Percentiles rank a stretch among this genome's conserved stretches.
These are phyloP conservation scores for Globia sparganii DNA, from an alignment of 2,888 invertebrate genomes.

Conservation along the genomic window DNA sequence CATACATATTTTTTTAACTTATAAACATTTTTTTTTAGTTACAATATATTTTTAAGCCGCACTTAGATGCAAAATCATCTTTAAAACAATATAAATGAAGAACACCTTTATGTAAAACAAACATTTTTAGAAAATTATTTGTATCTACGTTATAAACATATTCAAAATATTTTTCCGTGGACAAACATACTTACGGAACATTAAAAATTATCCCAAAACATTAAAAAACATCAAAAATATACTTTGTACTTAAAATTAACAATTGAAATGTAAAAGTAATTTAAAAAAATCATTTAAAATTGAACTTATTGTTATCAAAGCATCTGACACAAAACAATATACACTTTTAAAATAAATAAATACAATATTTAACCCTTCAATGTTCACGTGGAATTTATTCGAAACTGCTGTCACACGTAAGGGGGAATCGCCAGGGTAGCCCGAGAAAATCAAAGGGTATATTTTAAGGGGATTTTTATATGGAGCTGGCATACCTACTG, in stretches of 20 bases:
- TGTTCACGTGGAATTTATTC: constrained; percentile 42
- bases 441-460: no score
- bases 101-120: background rate
- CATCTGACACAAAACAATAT: constrained; percentile 12
- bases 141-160: constrained; percentile 11
- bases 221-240: constrained; percentile 50
- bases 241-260: constrained; percentile 57
- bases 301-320: constrained; percentile 13
- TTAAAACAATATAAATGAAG: background rate
- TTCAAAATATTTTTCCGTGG: background rate
- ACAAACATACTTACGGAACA: constrained; percentile 2
- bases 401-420: constrained; percentile 9
- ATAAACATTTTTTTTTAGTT: background rate
- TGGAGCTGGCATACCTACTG: no score
- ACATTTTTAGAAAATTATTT: constrained; percentile 27
- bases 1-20: background rate
- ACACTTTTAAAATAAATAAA: constrained; percentile 40
- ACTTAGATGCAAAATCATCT: background rate
- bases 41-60: background rate
- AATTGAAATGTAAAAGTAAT: constrained; percentile 62
- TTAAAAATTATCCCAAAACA: constrained; percentile 27
- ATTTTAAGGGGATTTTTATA: no score
- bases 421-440: background rate
- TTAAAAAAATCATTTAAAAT: constrained; percentile 8
- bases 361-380: constrained; percentile 39